These are phyloP conservation scores for Synergus japonicus DNA, from an alignment of 2,888 invertebrate genomes.

Conservation along the genomic window DNA sequence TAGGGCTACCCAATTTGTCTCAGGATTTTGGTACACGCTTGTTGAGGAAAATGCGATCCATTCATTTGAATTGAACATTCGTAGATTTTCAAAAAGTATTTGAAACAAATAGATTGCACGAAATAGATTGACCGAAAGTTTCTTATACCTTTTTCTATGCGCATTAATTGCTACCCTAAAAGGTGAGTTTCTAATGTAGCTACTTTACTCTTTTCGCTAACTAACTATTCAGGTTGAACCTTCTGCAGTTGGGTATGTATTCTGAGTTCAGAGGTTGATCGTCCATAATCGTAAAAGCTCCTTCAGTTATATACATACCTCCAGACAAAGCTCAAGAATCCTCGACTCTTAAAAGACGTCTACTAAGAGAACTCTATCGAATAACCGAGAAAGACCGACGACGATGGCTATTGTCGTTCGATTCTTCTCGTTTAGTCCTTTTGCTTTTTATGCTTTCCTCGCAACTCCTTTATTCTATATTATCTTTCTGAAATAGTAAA, in stretches of 20 bases:
- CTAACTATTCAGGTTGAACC: conserved; percentile 1
- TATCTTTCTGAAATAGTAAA: not conserved
- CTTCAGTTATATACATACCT: not conserved
- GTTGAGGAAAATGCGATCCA: not conserved
- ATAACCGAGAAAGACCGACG: conserved; percentile 20
- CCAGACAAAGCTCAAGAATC: conserved; percentile 30
- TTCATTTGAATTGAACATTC: not conserved
- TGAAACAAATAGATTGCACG: not conserved
- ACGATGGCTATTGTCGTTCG: conserved; percentile 16
- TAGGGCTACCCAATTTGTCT: not conserved
- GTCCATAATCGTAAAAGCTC: conserved; percentile 33
- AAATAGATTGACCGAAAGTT: too few relatives aligned
- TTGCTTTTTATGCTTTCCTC: conserved; percentile 19
- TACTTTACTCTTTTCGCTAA: conserved; percentile 12
- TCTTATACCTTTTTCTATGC: not conserved
- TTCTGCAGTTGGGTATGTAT: conserved; percentile 3
- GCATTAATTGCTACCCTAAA: not conserved
- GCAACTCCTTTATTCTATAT: conserved; percentile 9
- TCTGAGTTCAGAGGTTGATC: conserved; percentile 19
- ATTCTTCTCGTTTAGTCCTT: conserved; percentile 5
- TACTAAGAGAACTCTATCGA: not conserved
- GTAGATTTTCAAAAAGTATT: not conserved
- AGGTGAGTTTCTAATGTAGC: not conserved
- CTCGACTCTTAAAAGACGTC: conserved; percentile 17
- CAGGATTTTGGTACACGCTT: not conserved